Evolutionary conservation across 2,113 vertebrate genomes (phyloP).

Genomic region (Mustela lutreola): DNA sequence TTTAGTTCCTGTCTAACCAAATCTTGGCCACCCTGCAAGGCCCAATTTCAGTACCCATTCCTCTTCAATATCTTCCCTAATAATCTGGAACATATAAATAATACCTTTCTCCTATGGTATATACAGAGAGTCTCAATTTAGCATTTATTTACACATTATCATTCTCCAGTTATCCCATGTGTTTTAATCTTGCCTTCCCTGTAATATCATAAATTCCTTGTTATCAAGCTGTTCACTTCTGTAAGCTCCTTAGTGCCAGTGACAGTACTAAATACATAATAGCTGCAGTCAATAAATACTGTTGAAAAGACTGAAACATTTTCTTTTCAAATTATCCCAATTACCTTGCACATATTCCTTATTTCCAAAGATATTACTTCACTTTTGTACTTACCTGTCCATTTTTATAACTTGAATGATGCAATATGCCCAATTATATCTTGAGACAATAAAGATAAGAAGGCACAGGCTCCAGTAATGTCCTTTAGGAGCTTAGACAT

Average conservation of each 20-base stretch:
- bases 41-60: not conserved
- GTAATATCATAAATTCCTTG: not conserved
- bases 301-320: not conserved
- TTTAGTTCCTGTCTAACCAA: not conserved
- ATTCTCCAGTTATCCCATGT: not conserved
- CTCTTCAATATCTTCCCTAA: not conserved
- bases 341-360: constrained; percentile 47
- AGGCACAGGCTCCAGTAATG: not conserved
- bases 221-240: not conserved
- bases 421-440: not conserved
- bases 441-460: constrained; percentile 14
- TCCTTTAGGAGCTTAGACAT: constrained; percentile 54
- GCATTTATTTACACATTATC: not conserved
- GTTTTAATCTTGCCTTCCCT: constrained; percentile 7
- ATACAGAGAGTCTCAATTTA: not conserved
- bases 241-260: not conserved
- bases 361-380: constrained; percentile 66
- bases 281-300: not conserved
- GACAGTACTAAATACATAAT: not conserved
- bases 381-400: constrained; percentile 61
- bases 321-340: constrained; percentile 36
- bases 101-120: not conserved
- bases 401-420: constrained; percentile 60
- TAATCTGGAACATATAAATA: not conserved
- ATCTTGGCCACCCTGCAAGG: not conserved